Conservation (phyloP, 2,888 invertebrate genomes). For the Branchinecta sandiegonensis region DNA sequence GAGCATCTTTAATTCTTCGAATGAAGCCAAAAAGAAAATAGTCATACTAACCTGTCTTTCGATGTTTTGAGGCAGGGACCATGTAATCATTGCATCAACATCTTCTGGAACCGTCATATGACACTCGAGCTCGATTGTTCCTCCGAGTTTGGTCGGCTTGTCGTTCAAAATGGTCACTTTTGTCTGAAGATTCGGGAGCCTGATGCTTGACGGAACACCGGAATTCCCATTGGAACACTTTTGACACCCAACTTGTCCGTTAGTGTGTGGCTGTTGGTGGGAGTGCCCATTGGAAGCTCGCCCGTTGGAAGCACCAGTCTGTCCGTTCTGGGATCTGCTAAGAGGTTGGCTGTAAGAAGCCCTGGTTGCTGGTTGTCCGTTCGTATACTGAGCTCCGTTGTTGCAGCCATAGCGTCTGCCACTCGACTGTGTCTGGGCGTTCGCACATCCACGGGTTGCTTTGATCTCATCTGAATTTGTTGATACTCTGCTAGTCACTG, state of each 20-base stretch:
- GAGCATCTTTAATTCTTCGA: too few relatives aligned
- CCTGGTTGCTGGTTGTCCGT: too few relatives aligned
- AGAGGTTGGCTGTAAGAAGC: too few relatives aligned
- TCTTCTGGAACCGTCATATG: slow-evolving; percentile 3
- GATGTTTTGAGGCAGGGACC: neutral
- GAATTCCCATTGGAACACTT: neutral
- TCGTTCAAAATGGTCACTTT: neutral
- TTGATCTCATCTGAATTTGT: too few relatives aligned
- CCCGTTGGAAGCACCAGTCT: neutral
- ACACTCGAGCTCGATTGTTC: slow-evolving; percentile 1
- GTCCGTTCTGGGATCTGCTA: too few relatives aligned
- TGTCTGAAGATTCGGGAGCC: neutral
- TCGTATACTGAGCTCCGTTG: too few relatives aligned
- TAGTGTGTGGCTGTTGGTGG: neutral
- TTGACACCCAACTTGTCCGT: neutral
- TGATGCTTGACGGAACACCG: neutral
- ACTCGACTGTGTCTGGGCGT: too few relatives aligned
- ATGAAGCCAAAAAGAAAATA: too few relatives aligned
- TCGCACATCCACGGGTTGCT: too few relatives aligned
- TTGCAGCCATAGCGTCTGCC: too few relatives aligned
- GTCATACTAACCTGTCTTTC: neutral
- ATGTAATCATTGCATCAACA: neutral
- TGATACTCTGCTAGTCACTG: too few relatives aligned
- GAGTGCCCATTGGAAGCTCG: neutral
- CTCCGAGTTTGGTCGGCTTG: neutral